Evolutionary conservation across 1,140 invertebrate species (phyloP).

Genomic region (Venturia canescens): DNA sequence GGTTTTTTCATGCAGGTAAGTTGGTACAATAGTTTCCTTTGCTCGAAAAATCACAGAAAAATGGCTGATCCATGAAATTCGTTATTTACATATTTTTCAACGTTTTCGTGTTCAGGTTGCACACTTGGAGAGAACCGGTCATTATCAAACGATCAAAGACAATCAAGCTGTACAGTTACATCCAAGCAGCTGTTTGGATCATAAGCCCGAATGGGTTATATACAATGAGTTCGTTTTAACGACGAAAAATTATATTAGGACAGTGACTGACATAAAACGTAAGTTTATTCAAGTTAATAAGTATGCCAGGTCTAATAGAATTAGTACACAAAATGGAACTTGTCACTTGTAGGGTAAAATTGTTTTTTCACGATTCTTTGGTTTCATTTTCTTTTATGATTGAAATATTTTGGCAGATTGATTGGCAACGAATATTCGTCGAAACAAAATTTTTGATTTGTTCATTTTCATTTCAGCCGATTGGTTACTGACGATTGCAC

Average conservation of each 20-base stretch:
- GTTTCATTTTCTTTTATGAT: no score
- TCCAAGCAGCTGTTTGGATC: slow-evolving; percentile 98
- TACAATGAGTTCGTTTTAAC: slow-evolving; percentile 99
- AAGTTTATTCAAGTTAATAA: slow-evolving; percentile 70
- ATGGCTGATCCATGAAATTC: not conserved
- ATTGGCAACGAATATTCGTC: no score
- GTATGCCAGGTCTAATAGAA: no score
- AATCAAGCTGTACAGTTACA: slow-evolving; percentile 99
- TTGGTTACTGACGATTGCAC: slow-evolving; percentile 96
- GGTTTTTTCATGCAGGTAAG: slow-evolving; percentile 99
- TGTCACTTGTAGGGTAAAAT: no score
- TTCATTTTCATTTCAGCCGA: slow-evolving; percentile 83
- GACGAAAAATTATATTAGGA: slow-evolving; percentile 99
- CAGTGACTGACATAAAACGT: slow-evolving; percentile 99
- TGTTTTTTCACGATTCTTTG: slow-evolving; percentile 31
- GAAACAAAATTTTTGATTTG: not conserved
- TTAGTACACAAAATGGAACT: no score
- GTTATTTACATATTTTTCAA: slow-evolving; percentile 41
- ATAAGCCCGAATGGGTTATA: slow-evolving; percentile 99
- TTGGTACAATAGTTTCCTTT: slow-evolving; percentile 9
- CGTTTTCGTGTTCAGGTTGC: slow-evolving; percentile 83
- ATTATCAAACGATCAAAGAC: slow-evolving; percentile 99
- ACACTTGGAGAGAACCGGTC: slow-evolving; percentile 95
- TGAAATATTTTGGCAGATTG: no score
- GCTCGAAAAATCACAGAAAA: not conserved